Conservation (phyloP, 2,888 invertebrate genomes). For the Resseliella maxima region DNA sequence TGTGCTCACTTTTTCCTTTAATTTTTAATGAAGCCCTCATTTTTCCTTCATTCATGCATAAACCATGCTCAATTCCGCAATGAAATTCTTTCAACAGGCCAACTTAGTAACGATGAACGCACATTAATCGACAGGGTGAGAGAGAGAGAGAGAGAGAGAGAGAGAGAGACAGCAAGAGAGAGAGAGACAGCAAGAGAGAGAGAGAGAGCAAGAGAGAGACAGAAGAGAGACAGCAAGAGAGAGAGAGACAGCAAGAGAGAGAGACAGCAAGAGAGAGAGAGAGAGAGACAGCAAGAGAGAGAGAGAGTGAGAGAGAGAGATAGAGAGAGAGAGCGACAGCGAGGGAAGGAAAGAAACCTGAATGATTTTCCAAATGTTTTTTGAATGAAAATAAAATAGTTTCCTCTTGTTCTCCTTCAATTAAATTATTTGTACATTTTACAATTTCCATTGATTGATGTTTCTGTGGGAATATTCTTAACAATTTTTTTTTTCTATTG, state of each 20-base stretch:
- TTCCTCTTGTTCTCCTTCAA: background rate
- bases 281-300: too few relatives aligned
- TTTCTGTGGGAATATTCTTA: background rate
- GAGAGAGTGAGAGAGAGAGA: too few relatives aligned
- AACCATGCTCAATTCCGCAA: background rate
- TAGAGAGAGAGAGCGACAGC: too few relatives aligned
- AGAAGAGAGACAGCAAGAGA: too few relatives aligned
- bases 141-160: too few relatives aligned
- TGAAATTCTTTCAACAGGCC: background rate
- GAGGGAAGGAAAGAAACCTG: background rate
- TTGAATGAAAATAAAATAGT: background rate
- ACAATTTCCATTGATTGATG: background rate
- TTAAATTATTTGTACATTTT: background rate
- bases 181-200: too few relatives aligned
- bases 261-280: too few relatives aligned
- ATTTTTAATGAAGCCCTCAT: background rate
- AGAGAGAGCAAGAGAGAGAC: too few relatives aligned
- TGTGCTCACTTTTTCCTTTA: background rate
- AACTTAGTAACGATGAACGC: too few relatives aligned
- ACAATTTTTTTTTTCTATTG: background rate
- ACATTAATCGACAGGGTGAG: too few relatives aligned
- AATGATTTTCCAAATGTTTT: background rate
- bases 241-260: too few relatives aligned
- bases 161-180: too few relatives aligned
- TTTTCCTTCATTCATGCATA: constrained; percentile 6